phyloP scores from a whole-genome alignment of 2,113 vertebrate genomes.

The Chlorodrepanis virens region DNA sequence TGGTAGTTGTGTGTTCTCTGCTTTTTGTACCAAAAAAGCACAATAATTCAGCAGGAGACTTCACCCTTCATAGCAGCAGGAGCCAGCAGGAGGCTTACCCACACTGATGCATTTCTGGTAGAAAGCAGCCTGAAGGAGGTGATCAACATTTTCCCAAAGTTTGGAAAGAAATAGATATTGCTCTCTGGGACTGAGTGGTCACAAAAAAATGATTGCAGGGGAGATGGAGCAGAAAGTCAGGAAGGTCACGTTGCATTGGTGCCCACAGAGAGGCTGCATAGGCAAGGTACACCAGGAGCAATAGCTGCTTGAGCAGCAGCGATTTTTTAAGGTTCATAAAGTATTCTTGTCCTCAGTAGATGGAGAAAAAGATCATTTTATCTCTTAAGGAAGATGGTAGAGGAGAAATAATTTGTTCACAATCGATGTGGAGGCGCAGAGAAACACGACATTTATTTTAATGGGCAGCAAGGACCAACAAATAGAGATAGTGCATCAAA shows the following conservation, averaged over 20 bases:
- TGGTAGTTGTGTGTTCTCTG: not conserved
- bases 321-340: not conserved
- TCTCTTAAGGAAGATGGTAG: not conserved
- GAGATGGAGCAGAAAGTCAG: not conserved
- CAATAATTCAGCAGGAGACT: not conserved
- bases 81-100: not conserved
- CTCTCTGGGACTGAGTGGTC: not conserved
- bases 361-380: not conserved
- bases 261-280: not conserved
- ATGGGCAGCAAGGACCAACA: not conserved
- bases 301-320: not conserved
- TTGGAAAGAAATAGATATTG: fast-evolving
- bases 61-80: not conserved
- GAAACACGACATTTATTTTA: not conserved
- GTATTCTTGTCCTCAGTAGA: not conserved
- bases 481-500: not conserved
- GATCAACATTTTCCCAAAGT: not conserved
- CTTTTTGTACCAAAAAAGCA: not conserved
- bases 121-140: not conserved
- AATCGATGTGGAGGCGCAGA: not conserved
- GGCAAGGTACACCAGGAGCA: not conserved
- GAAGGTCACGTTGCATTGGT: not conserved
- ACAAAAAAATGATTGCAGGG: not conserved
- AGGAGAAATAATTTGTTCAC: not conserved
- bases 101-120: not conserved